These are phyloP conservation scores for Chironomus striatipennis DNA, from an alignment of 1,140 invertebrate species.

Conservation along the genomic window DNA sequence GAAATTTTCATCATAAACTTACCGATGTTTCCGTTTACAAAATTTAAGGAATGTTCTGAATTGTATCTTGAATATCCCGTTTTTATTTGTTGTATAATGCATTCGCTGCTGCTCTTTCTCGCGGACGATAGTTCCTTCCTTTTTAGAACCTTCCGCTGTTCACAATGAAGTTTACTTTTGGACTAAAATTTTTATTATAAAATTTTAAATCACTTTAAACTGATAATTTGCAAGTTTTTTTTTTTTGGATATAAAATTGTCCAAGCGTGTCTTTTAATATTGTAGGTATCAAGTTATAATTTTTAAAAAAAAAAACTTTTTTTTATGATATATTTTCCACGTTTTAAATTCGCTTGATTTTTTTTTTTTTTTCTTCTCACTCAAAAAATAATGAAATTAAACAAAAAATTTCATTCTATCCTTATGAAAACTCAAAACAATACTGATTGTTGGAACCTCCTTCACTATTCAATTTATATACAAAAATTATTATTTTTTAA, in stretches of 20 bases:
- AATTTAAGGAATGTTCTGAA: conserved; percentile 1
- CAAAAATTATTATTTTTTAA: not conserved
- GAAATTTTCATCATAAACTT: not conserved
- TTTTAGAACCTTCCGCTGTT: not conserved
- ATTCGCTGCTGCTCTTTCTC: not conserved
- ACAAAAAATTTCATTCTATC: not conserved
- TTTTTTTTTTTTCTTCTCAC: too few species aligned
- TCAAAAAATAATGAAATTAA: too few species aligned
- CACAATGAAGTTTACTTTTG: not conserved
- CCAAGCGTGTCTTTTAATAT: not conserved
- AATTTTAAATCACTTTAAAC: not conserved
- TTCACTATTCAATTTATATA: not conserved
- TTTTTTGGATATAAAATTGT: not conserved
- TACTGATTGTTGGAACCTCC: not conserved
- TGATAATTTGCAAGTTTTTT: too few species aligned
- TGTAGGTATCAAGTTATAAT: not conserved
- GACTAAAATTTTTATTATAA: not conserved
- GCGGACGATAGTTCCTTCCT: not conserved
- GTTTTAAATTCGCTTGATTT: too few species aligned
- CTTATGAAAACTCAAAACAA: not conserved
- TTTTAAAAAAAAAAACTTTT: not conserved
- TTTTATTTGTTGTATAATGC: not conserved
- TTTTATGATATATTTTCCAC: too few species aligned
- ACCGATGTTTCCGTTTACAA: not conserved
- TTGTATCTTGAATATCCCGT: conserved; percentile 4